Evolutionary conservation across 2,888 invertebrate genomes (phyloP), one percentile per base, ranked within the genome.

Genomic region (Cantharis rufa): DNA sequence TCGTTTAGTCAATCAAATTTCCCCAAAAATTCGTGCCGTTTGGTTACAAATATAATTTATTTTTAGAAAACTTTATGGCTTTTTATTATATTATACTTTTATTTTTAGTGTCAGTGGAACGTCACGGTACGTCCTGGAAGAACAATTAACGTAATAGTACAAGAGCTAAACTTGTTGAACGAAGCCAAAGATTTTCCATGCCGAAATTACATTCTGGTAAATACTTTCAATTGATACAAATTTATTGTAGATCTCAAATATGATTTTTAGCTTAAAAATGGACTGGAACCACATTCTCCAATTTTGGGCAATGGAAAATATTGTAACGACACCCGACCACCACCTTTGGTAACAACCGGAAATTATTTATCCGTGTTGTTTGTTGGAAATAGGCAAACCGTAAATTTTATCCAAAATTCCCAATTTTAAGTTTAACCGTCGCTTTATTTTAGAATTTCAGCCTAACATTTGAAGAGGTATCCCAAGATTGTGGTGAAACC

Each of bases 101-200:
- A n/a, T 21, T 21, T 88, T 62, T 85, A 87, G 78, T 96, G 96
- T 84, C 89, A 92, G 71, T 97, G 96, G 96, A 90, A 90, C 69
- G 89, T 97, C 13, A 92, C 91, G 80, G 96, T 95, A 0, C 89
- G 91, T 32, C 89, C 92, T 1, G 96, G 97, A 1, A 91, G 92
- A 84, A 92, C 90, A 2, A 94, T 98, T 70, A 88, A 90, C 81
- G 87, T 96, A 10, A 85, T 87, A 5, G 93, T 97, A 83, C 86
- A 88, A 16, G 82, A 90, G 63, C 90, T 95, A 82, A 89, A 93
- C 82, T 89, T 96, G 64, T 89, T 89, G 3, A 91, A 87, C 82
- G 84, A 81, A 61, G 83, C 85, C 18, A 85, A 83, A 5, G 81
- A 82, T 9, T 81, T 0, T 0, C 64, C 82, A 4, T 94, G 90